Evolutionary conservation across 2,797 vertebrate genomes (phyloP).

Genomic region (Chrosomus eos): DNA sequence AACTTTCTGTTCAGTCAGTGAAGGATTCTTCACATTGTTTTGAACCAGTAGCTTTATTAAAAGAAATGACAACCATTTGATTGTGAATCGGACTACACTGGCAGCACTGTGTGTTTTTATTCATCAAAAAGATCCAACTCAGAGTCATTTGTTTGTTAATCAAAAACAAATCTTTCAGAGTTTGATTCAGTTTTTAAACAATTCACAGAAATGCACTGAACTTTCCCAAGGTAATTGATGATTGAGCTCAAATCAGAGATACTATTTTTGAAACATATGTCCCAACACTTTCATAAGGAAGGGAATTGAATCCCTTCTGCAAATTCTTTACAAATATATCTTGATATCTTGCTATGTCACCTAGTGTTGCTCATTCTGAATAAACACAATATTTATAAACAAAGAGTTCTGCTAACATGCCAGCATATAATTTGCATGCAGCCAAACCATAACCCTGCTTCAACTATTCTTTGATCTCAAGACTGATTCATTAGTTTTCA

Average conservation of each 20-base stretch:
- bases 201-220: background rate
- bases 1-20: background rate
- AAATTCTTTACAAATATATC: background rate
- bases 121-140: background rate
- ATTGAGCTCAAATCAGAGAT: background rate
- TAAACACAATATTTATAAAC: background rate
- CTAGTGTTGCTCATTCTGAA: background rate
- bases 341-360: background rate
- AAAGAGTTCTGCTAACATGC: background rate
- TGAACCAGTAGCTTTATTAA: background rate
- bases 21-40: background rate
- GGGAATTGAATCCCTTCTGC: background rate
- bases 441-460: constrained; percentile 2
- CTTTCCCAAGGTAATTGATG: background rate
- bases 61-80: background rate
- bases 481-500: constrained; percentile 51
- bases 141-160: background rate
- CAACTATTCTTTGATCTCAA: constrained; percentile 45
- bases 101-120: background rate
- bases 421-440: constrained; percentile 10
- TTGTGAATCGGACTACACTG: background rate
- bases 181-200: background rate
- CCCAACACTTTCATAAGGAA: background rate
- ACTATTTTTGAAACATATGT: background rate
- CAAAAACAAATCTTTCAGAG: background rate